phyloP scores from a whole-genome alignment of 2,888 invertebrate species.

The Steinernema carpocapsae region DNA sequence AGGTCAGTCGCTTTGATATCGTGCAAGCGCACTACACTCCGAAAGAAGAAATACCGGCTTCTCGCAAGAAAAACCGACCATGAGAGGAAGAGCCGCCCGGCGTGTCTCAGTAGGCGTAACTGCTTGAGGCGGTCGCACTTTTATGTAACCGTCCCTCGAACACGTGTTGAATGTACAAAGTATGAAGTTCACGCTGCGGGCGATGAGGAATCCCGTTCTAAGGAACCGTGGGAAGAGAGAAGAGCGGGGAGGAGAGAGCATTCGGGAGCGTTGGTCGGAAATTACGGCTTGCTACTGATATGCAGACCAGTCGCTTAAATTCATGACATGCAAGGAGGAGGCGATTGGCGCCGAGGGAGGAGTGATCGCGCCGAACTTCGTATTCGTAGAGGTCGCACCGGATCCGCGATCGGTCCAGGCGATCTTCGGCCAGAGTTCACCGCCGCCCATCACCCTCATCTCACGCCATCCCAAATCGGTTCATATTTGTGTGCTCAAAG shows the following conservation, averaged over 20 bases:
- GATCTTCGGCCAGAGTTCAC: conserved; percentile 29
- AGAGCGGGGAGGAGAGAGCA: neutral
- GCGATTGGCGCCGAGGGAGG: neutral
- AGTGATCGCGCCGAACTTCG: conserved; percentile 17
- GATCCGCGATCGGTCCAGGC: conserved; percentile 31
- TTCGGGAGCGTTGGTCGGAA: conserved; percentile 23
- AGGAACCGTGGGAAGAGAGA: neutral
- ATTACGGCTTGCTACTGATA: conserved; percentile 32
- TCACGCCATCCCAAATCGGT: conserved; percentile 14
- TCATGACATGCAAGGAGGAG: neutral
- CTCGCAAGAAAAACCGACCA: conserved; percentile 17
- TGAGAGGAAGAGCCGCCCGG: neutral
- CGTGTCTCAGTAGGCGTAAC: conserved; percentile 31
- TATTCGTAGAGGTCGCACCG: conserved; percentile 26
- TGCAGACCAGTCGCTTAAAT: conserved; percentile 13
- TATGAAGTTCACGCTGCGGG: conserved; percentile 34
- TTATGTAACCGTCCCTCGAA: conserved; percentile 34
- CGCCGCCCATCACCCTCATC: neutral
- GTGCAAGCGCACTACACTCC: neutral
- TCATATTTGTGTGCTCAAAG: neutral
- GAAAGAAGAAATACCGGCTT: neutral
- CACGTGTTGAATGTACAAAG: conserved; percentile 35
- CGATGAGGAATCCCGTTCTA: conserved; percentile 34
- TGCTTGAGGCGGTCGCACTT: conserved; percentile 35
- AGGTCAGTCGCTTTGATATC: too few relatives aligned